Percentiles rank a stretch among this genome's conserved stretches.
Conservation (phyloP, 1,140 invertebrate species). For the Pseudomyrmex gracilis region DNA sequence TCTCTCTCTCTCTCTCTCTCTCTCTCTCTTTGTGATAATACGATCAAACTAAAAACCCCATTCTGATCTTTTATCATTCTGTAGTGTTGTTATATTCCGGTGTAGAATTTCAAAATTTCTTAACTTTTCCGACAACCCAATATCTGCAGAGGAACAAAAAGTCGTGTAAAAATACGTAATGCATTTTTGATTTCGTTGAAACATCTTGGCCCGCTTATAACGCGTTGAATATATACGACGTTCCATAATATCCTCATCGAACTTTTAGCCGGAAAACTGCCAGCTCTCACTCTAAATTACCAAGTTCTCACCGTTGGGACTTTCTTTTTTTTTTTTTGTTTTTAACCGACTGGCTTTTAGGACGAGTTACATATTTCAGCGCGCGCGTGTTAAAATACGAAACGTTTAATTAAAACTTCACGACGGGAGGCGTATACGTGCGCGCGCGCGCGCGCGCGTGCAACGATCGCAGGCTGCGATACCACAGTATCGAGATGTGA, state of each 20-base stretch:
- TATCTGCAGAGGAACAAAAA: too few species aligned
- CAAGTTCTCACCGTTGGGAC: constrained; percentile 35
- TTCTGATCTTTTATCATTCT: too few species aligned
- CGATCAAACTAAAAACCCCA: too few species aligned
- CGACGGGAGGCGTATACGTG: background rate
- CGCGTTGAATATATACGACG: background rate
- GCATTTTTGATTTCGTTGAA: constrained; percentile 15
- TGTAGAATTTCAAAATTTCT: too few species aligned
- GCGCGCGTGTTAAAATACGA: constrained; percentile 45
- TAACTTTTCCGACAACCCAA: too few species aligned
- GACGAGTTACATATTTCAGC: constrained; percentile 23
- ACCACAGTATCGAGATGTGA: constrained; percentile 10
- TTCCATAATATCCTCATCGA: background rate
- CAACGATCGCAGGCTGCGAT: constrained; percentile 32
- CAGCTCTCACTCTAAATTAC: constrained; percentile 43
- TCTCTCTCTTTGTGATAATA: background rate
- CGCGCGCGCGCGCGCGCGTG: constrained; percentile 3
- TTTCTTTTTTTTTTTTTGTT: constrained; percentile 18
- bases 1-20: background rate
- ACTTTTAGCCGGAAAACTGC: constrained; percentile 24
- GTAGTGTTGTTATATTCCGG: too few species aligned
- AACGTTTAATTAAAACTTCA: constrained; percentile 61
- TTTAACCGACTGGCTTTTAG: constrained; percentile 24
- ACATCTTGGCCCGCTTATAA: background rate
- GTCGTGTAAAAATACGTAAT: too few species aligned